Percentiles rank a stretch among this genome's conserved stretches.
Conservation (phyloP, 2,797 vertebrate genomes). For the Myioborus miniatus region DNA sequence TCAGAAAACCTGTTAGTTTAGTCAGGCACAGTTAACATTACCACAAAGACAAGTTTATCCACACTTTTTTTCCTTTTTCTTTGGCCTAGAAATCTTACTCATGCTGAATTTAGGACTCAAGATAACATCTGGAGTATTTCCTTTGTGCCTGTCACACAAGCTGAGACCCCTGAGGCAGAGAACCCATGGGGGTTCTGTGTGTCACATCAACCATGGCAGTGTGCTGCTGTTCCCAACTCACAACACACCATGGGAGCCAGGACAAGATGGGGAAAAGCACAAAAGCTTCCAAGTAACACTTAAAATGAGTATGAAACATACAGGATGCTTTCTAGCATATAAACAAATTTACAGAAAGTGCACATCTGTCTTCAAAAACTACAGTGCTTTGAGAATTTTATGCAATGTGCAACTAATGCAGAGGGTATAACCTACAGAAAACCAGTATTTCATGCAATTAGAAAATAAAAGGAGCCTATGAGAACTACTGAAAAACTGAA, state of each 20-base stretch:
- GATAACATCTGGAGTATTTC: neutral
- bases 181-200: neutral
- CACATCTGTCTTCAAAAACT: neutral
- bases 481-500: neutral
- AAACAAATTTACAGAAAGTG: neutral
- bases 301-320: neutral
- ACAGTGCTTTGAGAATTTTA: neutral
- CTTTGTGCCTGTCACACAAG: neutral
- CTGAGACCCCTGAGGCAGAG: neutral
- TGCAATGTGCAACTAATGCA: neutral
- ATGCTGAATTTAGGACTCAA: neutral
- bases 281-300: neutral
- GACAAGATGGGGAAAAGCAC: neutral
- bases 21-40: neutral
- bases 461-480: neutral
- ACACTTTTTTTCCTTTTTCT: neutral
- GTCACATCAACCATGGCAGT: fast-evolving
- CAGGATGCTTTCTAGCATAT: neutral
- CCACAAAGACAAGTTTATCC: neutral
- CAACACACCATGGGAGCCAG: neutral
- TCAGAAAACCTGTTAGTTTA: slow-evolving; percentile 41
- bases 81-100: neutral
- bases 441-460: neutral
- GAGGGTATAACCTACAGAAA: neutral
- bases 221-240: neutral